Conservation (phyloP, 2,113 vertebrate genomes). For the Saguinus midas region DNA sequence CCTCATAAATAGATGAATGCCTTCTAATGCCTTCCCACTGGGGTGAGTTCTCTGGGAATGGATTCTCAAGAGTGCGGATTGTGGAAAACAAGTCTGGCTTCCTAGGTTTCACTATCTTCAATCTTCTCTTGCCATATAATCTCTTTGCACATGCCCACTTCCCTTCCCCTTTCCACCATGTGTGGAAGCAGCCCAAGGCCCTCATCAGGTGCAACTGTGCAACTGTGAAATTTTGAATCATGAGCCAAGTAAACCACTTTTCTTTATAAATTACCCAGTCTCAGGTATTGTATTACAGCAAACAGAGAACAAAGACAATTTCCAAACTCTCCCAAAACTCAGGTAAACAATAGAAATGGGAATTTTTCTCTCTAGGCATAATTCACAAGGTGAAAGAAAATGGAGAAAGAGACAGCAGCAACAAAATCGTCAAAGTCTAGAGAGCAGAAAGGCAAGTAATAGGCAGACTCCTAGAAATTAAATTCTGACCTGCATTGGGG, state of each 20-base stretch:
- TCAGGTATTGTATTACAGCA: not conserved
- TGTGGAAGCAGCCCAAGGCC: not conserved
- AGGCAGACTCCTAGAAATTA: not conserved
- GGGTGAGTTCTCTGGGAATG: not conserved
- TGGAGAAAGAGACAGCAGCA: not conserved
- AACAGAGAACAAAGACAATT: not conserved
- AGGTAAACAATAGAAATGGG: not conserved
- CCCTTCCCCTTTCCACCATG: not conserved
- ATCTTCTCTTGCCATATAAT: not conserved
- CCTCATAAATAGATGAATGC: not conserved
- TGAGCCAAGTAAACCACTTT: not conserved
- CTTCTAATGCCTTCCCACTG: not conserved
- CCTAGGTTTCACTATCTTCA: not conserved
- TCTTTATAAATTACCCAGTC: not conserved
- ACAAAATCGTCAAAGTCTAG: not conserved
- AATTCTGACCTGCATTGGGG: not conserved
- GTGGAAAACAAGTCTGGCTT: not conserved
- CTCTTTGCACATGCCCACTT: not conserved
- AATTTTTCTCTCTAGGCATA: not conserved
- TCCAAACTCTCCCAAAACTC: not conserved
- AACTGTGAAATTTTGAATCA: not conserved
- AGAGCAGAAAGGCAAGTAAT: not conserved
- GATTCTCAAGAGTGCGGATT: not conserved
- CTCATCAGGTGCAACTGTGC: not conserved
- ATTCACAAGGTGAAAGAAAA: not conserved